Evolutionary conservation across 2,888 invertebrate species (phyloP).

Genomic region (Cerceris ruficornis): DNA sequence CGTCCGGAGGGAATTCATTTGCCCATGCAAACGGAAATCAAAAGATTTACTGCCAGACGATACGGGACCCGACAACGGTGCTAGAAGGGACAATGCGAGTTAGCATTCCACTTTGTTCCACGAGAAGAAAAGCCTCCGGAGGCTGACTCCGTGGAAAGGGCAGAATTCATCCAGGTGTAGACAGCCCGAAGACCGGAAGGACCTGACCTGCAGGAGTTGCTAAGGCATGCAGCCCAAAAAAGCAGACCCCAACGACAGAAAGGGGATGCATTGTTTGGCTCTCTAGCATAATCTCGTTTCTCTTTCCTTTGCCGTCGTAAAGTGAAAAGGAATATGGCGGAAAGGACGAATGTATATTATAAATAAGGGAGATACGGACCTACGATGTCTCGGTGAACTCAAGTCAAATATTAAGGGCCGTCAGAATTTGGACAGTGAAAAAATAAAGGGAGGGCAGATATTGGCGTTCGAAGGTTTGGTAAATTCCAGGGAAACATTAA

Average conservation of each 20-base stretch:
- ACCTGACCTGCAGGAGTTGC: constrained; percentile 56
- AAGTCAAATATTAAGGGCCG: neutral
- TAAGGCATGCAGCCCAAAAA: constrained; percentile 40
- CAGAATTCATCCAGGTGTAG: constrained; percentile 58
- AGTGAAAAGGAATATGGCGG: neutral
- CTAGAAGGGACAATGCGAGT: constrained; percentile 37
- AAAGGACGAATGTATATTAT: too few relatives aligned
- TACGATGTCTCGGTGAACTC: neutral
- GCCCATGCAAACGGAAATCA: constrained; percentile 10
- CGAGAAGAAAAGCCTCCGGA: constrained; percentile 66
- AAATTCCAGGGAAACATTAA: too few relatives aligned
- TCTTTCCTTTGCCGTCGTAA: neutral
- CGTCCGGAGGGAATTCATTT: neutral
- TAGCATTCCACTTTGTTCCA: constrained; percentile 35
- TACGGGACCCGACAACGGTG: constrained; percentile 13
- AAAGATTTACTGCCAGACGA: constrained; percentile 15
- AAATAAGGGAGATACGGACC: too few relatives aligned
- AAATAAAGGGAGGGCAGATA: too few relatives aligned
- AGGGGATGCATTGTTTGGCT: constrained; percentile 36
- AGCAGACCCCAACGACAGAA: constrained; percentile 21
- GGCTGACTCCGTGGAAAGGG: constrained; percentile 35
- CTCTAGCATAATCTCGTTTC: neutral
- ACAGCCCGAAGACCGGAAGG: constrained; percentile 61
- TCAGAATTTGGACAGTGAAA: too few relatives aligned
- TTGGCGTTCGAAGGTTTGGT: too few relatives aligned